phyloP scores from a whole-genome alignment of 2,888 invertebrate genomes.

The Panopea generosa region DNA sequence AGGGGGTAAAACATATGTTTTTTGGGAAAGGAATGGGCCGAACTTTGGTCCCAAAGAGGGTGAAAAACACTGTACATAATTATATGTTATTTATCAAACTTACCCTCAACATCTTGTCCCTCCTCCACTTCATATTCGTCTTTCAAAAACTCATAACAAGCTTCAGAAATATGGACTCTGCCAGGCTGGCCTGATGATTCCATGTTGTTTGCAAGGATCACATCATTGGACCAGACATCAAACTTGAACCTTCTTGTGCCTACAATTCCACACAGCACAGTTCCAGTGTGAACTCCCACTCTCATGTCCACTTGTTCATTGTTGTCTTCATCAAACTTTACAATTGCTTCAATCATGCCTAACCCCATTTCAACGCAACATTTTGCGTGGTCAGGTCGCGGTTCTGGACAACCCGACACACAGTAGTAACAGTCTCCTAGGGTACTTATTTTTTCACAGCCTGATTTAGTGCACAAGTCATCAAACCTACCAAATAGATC shows the following conservation, averaged over 20 bases:
- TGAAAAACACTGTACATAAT: too few relatives aligned
- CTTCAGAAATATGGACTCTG: slow-evolving; percentile 96
- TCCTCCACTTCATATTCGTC: slow-evolving; percentile 90
- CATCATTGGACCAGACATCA: slow-evolving; percentile 99
- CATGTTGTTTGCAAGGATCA: slow-evolving; percentile 97
- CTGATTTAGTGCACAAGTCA: slow-evolving; percentile 93
- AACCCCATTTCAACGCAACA: slow-evolving; percentile 99
- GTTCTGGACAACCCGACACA: slow-evolving; percentile 97
- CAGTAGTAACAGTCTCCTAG: slow-evolving; percentile 97
- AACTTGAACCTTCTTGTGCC: slow-evolving; percentile 98
- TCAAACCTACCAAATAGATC: slow-evolving; percentile 98
- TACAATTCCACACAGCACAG: slow-evolving; percentile 96
- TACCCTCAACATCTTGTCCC: slow-evolving; percentile 93
- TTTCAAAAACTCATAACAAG: slow-evolving; percentile 93
- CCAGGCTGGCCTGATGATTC: slow-evolving; percentile 93
- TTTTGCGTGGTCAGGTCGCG: slow-evolving; percentile 95
- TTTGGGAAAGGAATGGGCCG: too few relatives aligned
- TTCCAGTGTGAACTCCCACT: slow-evolving; percentile 98
- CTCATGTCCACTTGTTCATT: slow-evolving; percentile 90
- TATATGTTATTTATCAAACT: too few relatives aligned
- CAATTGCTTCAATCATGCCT: slow-evolving; percentile 92
- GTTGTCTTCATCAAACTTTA: slow-evolving; percentile 95
- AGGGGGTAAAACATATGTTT: too few relatives aligned
- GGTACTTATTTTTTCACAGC: slow-evolving; percentile 98
- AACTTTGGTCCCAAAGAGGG: too few relatives aligned